phyloP scores from a whole-genome alignment of 1,140 invertebrate genomes.

The Sminthurinus signatus region DNA sequence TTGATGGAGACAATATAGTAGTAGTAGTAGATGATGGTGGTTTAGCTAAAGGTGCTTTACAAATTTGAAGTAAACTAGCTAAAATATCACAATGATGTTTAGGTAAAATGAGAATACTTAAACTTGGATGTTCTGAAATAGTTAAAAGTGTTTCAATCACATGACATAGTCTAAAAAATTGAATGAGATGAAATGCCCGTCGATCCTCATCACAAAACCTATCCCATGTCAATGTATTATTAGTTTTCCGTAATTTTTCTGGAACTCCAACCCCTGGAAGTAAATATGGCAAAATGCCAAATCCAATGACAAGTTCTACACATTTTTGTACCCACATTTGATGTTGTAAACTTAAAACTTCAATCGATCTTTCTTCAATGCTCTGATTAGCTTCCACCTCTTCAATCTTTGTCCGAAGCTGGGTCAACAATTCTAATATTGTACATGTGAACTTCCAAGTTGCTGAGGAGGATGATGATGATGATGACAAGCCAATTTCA shows the following conservation, averaged over 20 bases:
- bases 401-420: slow-evolving; percentile 14
- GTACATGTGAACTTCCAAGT: slow-evolving; percentile 26
- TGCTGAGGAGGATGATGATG: not conserved
- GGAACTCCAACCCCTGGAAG: slow-evolving; percentile 58
- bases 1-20: no score
- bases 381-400: slow-evolving; percentile 12
- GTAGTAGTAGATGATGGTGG: slow-evolving; percentile 43
- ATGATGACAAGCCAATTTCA: no score
- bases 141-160: slow-evolving; percentile 18
- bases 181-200: not conserved
- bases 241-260: slow-evolving; percentile 40
- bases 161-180: slow-evolving; percentile 27
- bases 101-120: slow-evolving; percentile 19
- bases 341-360: slow-evolving; percentile 46
- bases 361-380: slow-evolving; percentile 28
- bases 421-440: not conserved
- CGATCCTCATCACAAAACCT: not conserved
- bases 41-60: slow-evolving; percentile 58
- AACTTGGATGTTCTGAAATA: slow-evolving; percentile 16
- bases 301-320: slow-evolving; percentile 54
- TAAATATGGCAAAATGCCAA: slow-evolving; percentile 60
- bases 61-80: slow-evolving; percentile 61
- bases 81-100: slow-evolving; percentile 51
- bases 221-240: not conserved
- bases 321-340: slow-evolving; percentile 45